Percentiles rank a stretch among this genome's conserved stretches.
These are phyloP conservation scores for Crax fasciolata DNA, from an alignment of 2,797 vertebrate genomes.

Conservation along the genomic window DNA sequence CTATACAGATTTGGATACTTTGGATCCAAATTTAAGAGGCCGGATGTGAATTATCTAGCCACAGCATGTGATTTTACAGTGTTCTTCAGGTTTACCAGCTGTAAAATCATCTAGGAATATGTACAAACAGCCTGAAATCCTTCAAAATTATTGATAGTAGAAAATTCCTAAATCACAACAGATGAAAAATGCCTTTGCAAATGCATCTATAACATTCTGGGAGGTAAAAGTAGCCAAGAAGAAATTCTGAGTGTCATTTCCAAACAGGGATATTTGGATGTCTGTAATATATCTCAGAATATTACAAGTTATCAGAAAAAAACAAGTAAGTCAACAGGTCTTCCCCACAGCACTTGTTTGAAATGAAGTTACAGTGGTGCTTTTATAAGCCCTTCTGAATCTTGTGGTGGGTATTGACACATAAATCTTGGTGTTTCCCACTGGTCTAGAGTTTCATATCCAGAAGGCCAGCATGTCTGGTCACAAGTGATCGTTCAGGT, in stretches of 20 bases:
- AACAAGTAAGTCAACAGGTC: not conserved
- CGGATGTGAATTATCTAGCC: not conserved
- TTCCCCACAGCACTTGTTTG: not conserved
- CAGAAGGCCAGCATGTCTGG: not conserved
- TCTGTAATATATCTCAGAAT: not conserved
- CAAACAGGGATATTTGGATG: fast-evolving
- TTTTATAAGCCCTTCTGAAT: not conserved
- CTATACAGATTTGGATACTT: not conserved
- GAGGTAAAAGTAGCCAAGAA: not conserved
- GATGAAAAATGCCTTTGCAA: not conserved
- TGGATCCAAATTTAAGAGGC: not conserved
- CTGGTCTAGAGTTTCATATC: not conserved
- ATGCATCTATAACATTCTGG: not conserved
- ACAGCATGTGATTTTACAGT: not conserved
- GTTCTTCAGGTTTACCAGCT: not conserved
- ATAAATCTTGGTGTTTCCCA: not conserved
- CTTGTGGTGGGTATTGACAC: not conserved
- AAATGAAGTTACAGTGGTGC: not conserved
- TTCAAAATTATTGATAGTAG: not conserved
- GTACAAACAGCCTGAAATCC: not conserved
- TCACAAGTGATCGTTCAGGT: fast-evolving
- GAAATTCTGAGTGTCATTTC: not conserved
- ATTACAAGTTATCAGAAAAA: not conserved
- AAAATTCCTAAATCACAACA: not conserved
- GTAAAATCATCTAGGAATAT: not conserved